Base-by-base conservation (phyloP, 2,113 vertebrate genomes). In the Agelaius tricolor region DNA sequence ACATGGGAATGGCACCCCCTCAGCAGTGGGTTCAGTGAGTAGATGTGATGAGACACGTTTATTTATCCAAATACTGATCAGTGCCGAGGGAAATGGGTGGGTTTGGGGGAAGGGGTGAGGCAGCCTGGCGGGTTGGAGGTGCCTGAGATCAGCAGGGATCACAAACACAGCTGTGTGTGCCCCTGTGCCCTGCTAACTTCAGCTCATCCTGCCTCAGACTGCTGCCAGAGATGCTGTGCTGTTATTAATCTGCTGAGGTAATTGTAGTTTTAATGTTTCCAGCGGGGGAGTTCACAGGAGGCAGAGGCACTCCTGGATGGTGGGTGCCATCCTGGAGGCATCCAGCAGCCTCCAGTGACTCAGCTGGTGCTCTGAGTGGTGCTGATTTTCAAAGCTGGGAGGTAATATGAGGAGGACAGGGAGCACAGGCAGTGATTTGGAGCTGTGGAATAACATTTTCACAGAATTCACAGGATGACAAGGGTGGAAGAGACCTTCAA, bases 141-240 rank as follows among this genome's bases (percentile, higher is more conserved):
- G 84, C 49, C 51, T 23, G 31, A 1, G 3, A 46, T 59, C 6
- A 1, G 8, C 10, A 15, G 87, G 81, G 55, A 44, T 57, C 15
- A 3, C 94, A 84, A 71, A 71, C 89, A 63, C 90, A 95, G 88
- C 96, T 88, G 79, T 58, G 71, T 49, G 72, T 80, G 63, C 52
- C 46, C 49, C 31, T 0, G 7, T 4, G 6, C 75, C 58, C 41
- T 76, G 44, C 1, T 19, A 6, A 7, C 68, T 59, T 15, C 23
- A 49, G 27, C 78, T 37, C 35, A 0, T 23, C 59, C 67, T 61
- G 84, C 80, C 68, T 75, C 84, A 30, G 35, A 11, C 19, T 47
- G 87, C 72, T 92, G 71, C 54, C 80, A 67, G 75, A 58, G 55
- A 46, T 72, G 74, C 2, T 5, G 15, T 33, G 8, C 75, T 59